phyloP scores from a whole-genome alignment of 2,888 invertebrate species.

The Uropetala carovei region DNA sequence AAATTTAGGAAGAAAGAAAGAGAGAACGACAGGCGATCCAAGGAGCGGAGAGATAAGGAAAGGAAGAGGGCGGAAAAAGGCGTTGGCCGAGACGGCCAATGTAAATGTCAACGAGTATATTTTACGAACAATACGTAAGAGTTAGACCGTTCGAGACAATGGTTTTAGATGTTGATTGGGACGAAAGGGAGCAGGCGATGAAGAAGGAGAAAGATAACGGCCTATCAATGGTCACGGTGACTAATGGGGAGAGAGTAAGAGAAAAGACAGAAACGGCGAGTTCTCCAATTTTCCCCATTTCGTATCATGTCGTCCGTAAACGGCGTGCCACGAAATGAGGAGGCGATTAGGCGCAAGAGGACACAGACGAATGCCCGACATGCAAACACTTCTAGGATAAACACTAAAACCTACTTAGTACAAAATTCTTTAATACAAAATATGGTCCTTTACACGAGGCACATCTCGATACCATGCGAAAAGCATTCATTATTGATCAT shows the following conservation, averaged over 20 bases:
- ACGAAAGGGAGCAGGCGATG: background rate
- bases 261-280: background rate
- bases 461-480: too few relatives aligned
- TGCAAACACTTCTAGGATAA: too few relatives aligned
- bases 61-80: background rate
- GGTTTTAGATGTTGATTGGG: background rate
- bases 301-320: too few relatives aligned
- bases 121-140: background rate
- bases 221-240: background rate
- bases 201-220: background rate
- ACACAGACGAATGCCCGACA: too few relatives aligned
- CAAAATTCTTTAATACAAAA: too few relatives aligned
- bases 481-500: too few relatives aligned
- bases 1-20: background rate
- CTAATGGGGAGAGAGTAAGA: background rate
- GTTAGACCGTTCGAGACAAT: background rate
- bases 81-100: background rate
- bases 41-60: background rate
- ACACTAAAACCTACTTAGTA: too few relatives aligned
- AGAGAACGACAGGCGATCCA: background rate
- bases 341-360: too few relatives aligned
- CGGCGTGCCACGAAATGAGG: too few relatives aligned
- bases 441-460: too few relatives aligned
- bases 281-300: background rate
- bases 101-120: conserved; percentile 1